These are phyloP conservation scores for Callyntrura sp. DNA, from an alignment of 2,888 invertebrate species.

Conservation along the genomic window DNA sequence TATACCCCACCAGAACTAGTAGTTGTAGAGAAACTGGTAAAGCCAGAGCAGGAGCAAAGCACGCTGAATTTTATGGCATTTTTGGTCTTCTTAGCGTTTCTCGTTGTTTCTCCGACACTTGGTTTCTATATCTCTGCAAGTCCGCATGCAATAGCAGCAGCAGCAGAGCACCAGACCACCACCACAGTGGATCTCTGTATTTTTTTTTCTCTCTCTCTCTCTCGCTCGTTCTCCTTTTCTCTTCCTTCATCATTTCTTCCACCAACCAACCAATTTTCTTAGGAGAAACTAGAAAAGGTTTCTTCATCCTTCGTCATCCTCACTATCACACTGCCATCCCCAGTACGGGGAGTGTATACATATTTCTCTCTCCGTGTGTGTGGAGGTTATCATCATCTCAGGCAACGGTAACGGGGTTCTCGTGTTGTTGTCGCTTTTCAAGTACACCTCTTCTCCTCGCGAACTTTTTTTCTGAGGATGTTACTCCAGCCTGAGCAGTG, in stretches of 20 bases:
- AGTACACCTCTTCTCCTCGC: constrained; percentile 35
- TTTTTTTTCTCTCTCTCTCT: neutral
- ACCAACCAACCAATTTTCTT: neutral
- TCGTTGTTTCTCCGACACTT: constrained; percentile 1
- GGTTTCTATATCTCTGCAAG: constrained; percentile 22
- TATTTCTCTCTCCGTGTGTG: neutral
- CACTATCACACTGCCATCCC: neutral
- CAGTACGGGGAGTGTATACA: too few relatives aligned
- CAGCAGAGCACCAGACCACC: neutral
- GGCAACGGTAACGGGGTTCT: neutral
- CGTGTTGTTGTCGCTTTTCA: constrained; percentile 27
- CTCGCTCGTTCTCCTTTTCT: neutral
- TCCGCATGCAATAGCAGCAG: neutral
- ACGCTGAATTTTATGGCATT: neutral
- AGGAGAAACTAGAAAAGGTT: neutral
- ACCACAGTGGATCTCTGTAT: neutral
- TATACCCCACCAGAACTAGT: neutral
- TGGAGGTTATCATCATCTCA: neutral
- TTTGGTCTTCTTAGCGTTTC: neutral
- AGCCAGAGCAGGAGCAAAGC: neutral
- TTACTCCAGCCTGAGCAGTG: constrained; percentile 1
- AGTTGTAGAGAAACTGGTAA: neutral
- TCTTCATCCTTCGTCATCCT: neutral
- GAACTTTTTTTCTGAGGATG: neutral
- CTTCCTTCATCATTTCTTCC: neutral